These are phyloP conservation scores for Andricus quercusramuli DNA, from an alignment of 2,888 invertebrate species.

Conservation along the genomic window DNA sequence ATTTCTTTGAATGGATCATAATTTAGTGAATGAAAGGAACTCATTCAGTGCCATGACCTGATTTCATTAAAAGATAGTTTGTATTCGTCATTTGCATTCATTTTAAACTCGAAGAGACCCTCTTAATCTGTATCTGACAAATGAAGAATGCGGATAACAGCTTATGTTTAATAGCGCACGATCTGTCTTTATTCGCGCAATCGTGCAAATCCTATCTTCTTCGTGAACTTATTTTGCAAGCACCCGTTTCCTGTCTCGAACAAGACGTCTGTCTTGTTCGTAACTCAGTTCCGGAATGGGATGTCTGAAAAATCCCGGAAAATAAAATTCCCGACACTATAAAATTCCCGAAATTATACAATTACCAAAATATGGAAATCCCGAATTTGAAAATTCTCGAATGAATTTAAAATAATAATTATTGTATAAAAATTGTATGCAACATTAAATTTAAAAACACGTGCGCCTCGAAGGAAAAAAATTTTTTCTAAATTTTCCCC, in stretches of 20 bases:
- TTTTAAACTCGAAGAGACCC: conserved; percentile 45
- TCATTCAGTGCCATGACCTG: neutral
- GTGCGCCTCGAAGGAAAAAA: too few relatives aligned
- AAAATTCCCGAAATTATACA: too few relatives aligned
- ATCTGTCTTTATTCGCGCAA: conserved; percentile 58
- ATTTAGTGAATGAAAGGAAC: neutral
- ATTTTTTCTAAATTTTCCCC: too few relatives aligned
- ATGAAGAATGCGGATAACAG: conserved; percentile 64
- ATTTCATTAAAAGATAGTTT: neutral
- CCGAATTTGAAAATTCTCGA: neutral
- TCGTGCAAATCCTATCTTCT: conserved; percentile 59
- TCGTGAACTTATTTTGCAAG: conserved; percentile 22
- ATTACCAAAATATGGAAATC: too few relatives aligned
- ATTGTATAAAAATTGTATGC: too few relatives aligned
- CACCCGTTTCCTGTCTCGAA: neutral
- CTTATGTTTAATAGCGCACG: conserved; percentile 49
- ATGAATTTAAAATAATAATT: too few relatives aligned
- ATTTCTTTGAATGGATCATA: too few relatives aligned
- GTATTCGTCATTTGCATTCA: neutral
- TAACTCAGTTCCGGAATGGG: neutral
- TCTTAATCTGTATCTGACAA: conserved; percentile 66
- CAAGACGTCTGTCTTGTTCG: neutral
- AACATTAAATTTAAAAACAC: too few relatives aligned
- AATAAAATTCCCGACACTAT: too few relatives aligned
- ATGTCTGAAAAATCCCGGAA: too few relatives aligned